phyloP scores from a whole-genome alignment of 1,140 invertebrate genomes.

The Halesus radiatus region DNA sequence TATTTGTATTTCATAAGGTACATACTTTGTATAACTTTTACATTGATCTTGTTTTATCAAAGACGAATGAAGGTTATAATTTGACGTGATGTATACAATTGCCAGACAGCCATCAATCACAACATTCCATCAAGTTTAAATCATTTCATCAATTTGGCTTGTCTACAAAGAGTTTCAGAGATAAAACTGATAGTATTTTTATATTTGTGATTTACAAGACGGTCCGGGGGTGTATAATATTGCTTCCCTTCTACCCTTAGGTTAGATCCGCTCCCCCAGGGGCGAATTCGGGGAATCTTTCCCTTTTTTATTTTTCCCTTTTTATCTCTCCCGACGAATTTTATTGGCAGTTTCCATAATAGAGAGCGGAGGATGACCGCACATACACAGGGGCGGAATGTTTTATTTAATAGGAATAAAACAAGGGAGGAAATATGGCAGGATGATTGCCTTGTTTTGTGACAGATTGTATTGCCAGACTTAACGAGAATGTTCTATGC shows the following conservation, averaged over 20 bases:
- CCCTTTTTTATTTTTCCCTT: constrained; percentile 26
- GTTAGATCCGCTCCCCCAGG: constrained; percentile 17
- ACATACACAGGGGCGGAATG: neutral
- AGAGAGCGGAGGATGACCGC: constrained; percentile 14
- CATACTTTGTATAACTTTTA: no score
- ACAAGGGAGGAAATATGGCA: neutral
- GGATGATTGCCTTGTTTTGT: constrained; percentile 17
- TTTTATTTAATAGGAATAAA: constrained; percentile 33
- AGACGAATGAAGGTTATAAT: no score
- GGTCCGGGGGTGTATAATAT: constrained; percentile 7
- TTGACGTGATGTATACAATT: no score
- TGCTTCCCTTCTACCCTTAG: neutral
- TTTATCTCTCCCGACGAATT: constrained; percentile 30
- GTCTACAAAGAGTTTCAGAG: no score
- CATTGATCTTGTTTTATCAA: no score
- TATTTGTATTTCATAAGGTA: no score
- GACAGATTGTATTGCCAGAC: neutral
- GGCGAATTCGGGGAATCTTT: constrained; percentile 24
- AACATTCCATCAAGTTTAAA: no score
- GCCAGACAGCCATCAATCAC: no score
- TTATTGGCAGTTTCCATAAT: constrained; percentile 41
- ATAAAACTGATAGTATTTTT: neutral
- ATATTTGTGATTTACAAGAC: neutral
- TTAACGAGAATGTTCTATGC: no score
- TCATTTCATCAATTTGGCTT: no score